A percentile compares a stretch with the other conserved stretches of the same genome.
phyloP scores from a whole-genome alignment of 2,888 invertebrate species.

The Ennomos quercinarius region DNA sequence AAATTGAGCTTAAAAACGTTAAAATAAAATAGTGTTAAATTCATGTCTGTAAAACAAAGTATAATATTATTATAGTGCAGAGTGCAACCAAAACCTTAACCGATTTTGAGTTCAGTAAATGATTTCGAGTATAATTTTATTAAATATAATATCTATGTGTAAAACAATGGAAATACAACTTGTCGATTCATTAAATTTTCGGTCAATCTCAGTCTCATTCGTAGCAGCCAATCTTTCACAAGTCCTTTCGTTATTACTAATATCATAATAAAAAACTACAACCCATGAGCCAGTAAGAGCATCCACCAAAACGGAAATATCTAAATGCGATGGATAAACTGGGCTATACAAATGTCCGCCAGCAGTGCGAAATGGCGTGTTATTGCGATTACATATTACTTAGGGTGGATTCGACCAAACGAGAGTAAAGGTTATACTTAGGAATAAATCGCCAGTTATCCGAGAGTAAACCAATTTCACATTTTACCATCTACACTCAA shows the following conservation, averaged over 20 bases:
- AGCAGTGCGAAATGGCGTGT: no score
- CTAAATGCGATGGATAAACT: neutral
- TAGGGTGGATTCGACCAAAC: no score
- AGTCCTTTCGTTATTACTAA: slow-evolving; percentile 28
- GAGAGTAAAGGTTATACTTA: no score
- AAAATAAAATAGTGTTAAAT: slow-evolving; percentile 21
- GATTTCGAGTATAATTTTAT: slow-evolving; percentile 23
- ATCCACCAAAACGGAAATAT: slow-evolving; percentile 12
- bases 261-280: slow-evolving; percentile 24
- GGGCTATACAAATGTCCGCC: neutral
- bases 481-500: no score
- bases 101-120: slow-evolving; percentile 19
- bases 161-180: slow-evolving; percentile 30
- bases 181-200: slow-evolving; percentile 34
- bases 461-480: no score
- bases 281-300: slow-evolving; percentile 3
- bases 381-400: no score
- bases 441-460: no score
- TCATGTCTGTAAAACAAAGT: slow-evolving; percentile 33
- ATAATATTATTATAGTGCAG: slow-evolving; percentile 36
- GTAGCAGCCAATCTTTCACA: slow-evolving; percentile 40
- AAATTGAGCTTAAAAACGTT: slow-evolving; percentile 27
- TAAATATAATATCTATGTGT: slow-evolving; percentile 10
- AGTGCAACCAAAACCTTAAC: slow-evolving; percentile 29
- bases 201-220: slow-evolving; percentile 43